Evolutionary conservation across 2,797 vertebrate genomes (phyloP).

Genomic region (Taeniopygia guttata): DNA sequence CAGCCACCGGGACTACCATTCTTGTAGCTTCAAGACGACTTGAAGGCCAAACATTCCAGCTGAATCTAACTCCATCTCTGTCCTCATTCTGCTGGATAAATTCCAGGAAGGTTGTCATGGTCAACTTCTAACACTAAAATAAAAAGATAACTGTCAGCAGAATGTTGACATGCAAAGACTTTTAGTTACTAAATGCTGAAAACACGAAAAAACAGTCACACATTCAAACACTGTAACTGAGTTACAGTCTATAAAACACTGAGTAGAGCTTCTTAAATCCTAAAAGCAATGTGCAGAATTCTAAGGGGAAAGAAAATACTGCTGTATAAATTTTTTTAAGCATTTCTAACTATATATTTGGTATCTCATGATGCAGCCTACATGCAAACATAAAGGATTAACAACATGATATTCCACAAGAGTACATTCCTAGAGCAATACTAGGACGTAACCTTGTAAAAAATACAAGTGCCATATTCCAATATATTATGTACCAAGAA

Average conservation of each 20-base stretch:
- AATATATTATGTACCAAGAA: background rate
- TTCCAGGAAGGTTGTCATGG: slow-evolving; percentile 95
- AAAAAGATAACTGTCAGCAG: slow-evolving; percentile 6
- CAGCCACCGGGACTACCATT: slow-evolving; percentile 93
- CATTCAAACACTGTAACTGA: background rate
- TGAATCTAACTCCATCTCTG: slow-evolving; percentile 93
- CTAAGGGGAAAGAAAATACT: background rate
- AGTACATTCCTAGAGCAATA: background rate
- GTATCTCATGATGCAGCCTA: background rate
- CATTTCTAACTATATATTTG: background rate
- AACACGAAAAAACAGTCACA: background rate
- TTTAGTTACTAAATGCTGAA: background rate
- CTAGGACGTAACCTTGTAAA: background rate
- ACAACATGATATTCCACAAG: no score
- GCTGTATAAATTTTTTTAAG: background rate
- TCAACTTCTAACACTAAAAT: slow-evolving; percentile 63
- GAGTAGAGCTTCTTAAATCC: background rate
- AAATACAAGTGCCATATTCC: background rate
- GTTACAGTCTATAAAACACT: background rate
- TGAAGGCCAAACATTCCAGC: slow-evolving; percentile 99
- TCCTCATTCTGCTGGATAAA: slow-evolving; percentile 98
- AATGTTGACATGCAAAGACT: background rate
- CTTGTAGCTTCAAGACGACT: slow-evolving; percentile 94
- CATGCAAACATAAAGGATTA: background rate
- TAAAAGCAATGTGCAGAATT: background rate